Evolutionary conservation across 2,797 vertebrate genomes (phyloP).

Genomic region (Nothura maculosa): DNA sequence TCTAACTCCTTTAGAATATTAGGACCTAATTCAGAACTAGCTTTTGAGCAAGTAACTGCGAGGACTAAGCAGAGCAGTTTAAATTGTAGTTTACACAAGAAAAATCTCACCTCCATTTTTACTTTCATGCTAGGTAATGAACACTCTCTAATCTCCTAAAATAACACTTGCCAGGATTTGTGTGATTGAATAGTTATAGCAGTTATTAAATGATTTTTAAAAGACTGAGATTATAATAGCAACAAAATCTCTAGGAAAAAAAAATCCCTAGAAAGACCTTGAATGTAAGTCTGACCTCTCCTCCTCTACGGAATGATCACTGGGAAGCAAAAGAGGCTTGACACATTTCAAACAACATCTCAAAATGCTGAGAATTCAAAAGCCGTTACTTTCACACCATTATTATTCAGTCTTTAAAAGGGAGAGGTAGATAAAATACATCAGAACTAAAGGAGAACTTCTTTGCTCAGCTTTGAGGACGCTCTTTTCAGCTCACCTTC

Average conservation of each 20-base stretch:
- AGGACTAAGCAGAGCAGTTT: not conserved
- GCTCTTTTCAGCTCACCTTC: constrained; percentile 82
- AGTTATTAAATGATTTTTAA: not conserved
- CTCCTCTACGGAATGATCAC: not conserved
- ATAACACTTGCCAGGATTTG: not conserved
- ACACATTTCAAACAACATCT: not conserved
- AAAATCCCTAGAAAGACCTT: not conserved
- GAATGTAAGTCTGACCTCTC: constrained; percentile 45
- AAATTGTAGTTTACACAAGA: not conserved
- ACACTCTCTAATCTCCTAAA: not conserved
- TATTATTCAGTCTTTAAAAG: not conserved
- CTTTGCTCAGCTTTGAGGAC: not conserved
- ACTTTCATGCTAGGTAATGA: not conserved
- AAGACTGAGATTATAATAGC: not conserved
- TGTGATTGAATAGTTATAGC: not conserved
- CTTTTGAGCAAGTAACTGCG: not conserved
- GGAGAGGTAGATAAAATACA: not conserved
- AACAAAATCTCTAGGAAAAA: not conserved
- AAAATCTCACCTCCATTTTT: not conserved
- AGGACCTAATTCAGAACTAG: not conserved
- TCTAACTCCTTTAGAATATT: not conserved
- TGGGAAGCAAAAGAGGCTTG: not conserved
- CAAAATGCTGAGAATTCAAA: not conserved
- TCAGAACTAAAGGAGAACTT: not conserved
- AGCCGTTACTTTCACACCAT: not conserved